Percentiles rank a stretch among this genome's conserved stretches.
phyloP scores from a whole-genome alignment of 2,888 invertebrate genomes.

The Seira sanloemensis region DNA sequence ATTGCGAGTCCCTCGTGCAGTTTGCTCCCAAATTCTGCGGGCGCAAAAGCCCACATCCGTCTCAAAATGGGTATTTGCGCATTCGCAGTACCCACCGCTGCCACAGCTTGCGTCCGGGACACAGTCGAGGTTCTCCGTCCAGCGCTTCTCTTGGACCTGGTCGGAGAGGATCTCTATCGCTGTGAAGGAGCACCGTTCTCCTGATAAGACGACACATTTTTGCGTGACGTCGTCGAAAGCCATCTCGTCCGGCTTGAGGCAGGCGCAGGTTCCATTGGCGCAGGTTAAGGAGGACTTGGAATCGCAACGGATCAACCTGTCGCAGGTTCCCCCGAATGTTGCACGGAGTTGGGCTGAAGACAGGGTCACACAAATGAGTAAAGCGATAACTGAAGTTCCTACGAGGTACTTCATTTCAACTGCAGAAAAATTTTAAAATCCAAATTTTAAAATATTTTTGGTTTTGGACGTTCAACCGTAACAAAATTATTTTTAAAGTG shows the following conservation, averaged over 20 bases:
- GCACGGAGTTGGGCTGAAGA: background rate
- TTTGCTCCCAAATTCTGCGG: background rate
- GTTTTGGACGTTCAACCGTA: no score
- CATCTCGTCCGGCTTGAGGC: background rate
- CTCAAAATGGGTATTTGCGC: conserved; percentile 26
- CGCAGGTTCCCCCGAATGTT: conserved; percentile 39
- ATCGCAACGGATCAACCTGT: conserved; percentile 25
- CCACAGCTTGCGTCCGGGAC: conserved; percentile 30
- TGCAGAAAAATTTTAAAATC: no score
- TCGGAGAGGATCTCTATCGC: conserved; percentile 35
- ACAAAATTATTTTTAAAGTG: no score
- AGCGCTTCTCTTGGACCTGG: conserved; percentile 20
- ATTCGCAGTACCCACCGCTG: conserved; percentile 43
- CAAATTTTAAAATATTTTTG: no score
- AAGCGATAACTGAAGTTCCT: no score
- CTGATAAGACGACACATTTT: background rate
- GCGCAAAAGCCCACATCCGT: conserved; percentile 20
- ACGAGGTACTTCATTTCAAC: no score
- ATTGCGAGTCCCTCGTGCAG: conserved; percentile 37
- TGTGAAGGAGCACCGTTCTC: conserved; percentile 15
- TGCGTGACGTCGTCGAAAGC: background rate
- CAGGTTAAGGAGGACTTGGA: background rate
- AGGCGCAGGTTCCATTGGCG: background rate
- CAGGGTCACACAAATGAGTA: no score
- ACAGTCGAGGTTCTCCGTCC: conserved; percentile 43